Evolutionary conservation across 2,797 vertebrate species (phyloP), one percentile per base, ranked within the genome.

Genomic region (Onychomys arenicola): DNA sequence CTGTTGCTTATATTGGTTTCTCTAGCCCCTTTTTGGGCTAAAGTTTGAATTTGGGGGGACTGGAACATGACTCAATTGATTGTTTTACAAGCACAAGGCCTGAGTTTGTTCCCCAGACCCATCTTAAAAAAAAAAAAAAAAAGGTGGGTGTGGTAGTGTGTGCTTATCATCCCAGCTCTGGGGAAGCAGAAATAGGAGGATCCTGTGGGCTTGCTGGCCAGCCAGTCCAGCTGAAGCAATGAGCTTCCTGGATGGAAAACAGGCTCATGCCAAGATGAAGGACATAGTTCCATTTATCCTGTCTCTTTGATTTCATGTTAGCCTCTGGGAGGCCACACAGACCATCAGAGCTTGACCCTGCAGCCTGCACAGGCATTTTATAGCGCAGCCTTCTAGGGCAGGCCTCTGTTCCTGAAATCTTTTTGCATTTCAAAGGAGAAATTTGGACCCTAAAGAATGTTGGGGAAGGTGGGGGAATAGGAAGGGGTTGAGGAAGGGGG

Each of bases 401-500:
- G 12, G 55, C 59, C 52, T 69, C 77, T 27, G 27, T 96, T 93
- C 82, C 85, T 89, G 67, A 97, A 77, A 71, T 57, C 67, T 86
- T n/a, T 91, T 97, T 90, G 75, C 63, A 61, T 78, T 37, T 32
- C 82, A 95, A 80, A 96, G 94, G 65, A 95, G 76, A 93, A 77
- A 93, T 85, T n/a, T 63, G 8, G 34, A 43, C 63, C 32, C 46
- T 87, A 49, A 2, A 6, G 75, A 73, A 90, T 82, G 27, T 23
- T 77, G 67, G 95, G 92, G 65, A 21, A 40, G 61, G 10, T 1
- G 8, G 29, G 40, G 27, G 7, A 27, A 63, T 82, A 55, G 81
- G 25, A 84, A 84, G 27, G 37, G 8, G 4, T 4, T 2, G 10
- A 32, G 61, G 29, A 23, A 84, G 27, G 57, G 3, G 6, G 17